Conservation (phyloP, 2,113 vertebrate genomes). For the Sphyrna mokarran region DNA sequence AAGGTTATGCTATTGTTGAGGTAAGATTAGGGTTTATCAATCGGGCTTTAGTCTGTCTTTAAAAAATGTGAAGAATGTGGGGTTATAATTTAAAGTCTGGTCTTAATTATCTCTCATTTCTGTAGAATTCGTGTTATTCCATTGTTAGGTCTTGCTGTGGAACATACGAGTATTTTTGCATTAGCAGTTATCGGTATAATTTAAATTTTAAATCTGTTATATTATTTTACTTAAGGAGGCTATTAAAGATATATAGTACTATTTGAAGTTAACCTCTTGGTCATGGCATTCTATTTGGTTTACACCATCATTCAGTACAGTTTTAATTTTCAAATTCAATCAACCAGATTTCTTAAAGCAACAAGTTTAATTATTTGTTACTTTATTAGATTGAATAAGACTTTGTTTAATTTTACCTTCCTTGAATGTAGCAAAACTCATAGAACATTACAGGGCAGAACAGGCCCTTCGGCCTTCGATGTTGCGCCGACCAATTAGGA, state of each 20-base stretch:
- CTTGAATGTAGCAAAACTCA: not conserved
- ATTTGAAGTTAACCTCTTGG: not conserved
- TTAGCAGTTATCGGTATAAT: not conserved
- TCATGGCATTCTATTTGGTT: not conserved
- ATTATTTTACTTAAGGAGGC: not conserved
- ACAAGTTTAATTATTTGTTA: not conserved
- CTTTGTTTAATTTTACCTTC: not conserved
- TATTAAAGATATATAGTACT: not conserved
- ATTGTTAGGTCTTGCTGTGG: not conserved
- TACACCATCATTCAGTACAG: not conserved
- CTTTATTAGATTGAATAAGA: not conserved
- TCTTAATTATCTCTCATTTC: not conserved
- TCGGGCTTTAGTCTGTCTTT: not conserved
- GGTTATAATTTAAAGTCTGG: not conserved
- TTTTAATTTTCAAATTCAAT: not conserved
- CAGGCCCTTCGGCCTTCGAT: too few relatives aligned
- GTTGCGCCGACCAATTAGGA: too few relatives aligned
- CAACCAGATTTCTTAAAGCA: not conserved
- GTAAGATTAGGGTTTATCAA: constrained; percentile 51
- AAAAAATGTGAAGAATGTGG: not conserved
- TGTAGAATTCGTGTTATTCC: not conserved
- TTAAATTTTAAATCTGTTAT: not conserved
- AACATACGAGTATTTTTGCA: not conserved
- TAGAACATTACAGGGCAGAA: too few relatives aligned
- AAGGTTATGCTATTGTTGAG: constrained; percentile 95